Evolutionary conservation across 2,113 vertebrate species (phyloP).

Genomic region (Gallinago jamesoni): DNA sequence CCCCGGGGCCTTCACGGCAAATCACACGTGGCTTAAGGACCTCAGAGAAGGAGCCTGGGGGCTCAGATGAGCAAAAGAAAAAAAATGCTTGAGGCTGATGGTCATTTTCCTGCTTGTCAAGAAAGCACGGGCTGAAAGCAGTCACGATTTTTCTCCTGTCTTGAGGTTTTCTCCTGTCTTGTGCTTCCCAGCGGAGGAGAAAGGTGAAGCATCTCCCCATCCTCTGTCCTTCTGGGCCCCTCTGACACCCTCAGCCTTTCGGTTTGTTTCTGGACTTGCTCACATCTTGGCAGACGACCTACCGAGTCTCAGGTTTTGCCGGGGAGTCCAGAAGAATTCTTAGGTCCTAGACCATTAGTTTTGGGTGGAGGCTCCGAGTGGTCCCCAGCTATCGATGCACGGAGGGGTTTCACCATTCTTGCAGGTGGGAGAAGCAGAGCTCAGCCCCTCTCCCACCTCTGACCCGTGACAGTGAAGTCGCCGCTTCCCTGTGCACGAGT

Average conservation of each 20-base stretch:
- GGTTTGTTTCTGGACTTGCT: not conserved
- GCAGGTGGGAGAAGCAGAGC: not conserved
- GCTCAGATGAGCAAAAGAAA: not conserved
- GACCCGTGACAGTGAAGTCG: not conserved
- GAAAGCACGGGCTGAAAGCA: not conserved
- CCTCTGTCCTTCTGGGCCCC: not conserved
- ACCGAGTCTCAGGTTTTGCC: not conserved
- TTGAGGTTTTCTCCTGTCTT: not conserved
- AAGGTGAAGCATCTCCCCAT: not conserved
- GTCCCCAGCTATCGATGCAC: not conserved
- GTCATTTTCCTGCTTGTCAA: not conserved
- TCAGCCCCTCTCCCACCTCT: not conserved
- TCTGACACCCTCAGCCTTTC: not conserved
- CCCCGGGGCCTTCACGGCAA: fast-evolving
- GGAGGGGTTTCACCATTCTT: not conserved
- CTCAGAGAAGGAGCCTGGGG: not conserved
- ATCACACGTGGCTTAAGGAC: not conserved
- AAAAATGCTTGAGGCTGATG: not conserved
- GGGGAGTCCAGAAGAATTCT: not conserved
- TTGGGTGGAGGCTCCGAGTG: not conserved
- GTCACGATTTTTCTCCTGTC: not conserved
- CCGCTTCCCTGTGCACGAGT: not conserved
- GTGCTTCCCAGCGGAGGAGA: not conserved
- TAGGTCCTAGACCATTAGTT: not conserved
- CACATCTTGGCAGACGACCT: not conserved